Conservation (phyloP, 2,888 invertebrate genomes). For the Opisthograptis luteolata region DNA sequence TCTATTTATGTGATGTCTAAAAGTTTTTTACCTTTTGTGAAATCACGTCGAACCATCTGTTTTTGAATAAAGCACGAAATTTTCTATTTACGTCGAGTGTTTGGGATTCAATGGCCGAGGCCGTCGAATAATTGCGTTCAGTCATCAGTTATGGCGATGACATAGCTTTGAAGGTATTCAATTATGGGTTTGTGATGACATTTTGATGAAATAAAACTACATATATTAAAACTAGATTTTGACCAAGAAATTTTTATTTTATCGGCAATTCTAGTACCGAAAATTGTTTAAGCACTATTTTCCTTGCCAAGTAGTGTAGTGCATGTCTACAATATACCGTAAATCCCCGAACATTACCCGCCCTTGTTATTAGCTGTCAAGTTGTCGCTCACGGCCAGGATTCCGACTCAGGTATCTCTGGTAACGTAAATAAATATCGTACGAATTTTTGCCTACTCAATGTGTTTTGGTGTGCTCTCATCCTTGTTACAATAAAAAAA, state of each 20-base stretch:
- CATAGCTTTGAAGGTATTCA: no score
- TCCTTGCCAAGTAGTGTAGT: slow-evolving; percentile 10
- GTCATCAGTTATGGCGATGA: no score
- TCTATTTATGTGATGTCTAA: background rate
- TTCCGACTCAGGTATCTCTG: slow-evolving; percentile 32
- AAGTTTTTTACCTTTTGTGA: background rate
- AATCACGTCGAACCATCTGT: background rate
- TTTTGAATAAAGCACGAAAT: slow-evolving; percentile 1
- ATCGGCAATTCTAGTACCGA: no score
- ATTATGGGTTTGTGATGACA: no score
- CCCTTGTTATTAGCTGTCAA: slow-evolving; percentile 57
- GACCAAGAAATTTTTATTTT: no score
- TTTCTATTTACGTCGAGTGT: background rate
- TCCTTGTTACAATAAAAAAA: slow-evolving; percentile 17
- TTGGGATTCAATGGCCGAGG: background rate
- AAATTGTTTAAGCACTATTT: slow-evolving; percentile 7
- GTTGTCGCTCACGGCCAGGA: slow-evolving; percentile 46
- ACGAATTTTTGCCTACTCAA: no score
- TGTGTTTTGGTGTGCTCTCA: no score
- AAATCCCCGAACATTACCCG: slow-evolving; percentile 48
- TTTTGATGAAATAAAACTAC: no score
- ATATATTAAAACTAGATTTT: no score
- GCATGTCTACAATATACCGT: slow-evolving; percentile 15
- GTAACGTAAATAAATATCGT: slow-evolving; percentile 27
- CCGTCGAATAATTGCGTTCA: no score